phyloP scores from a whole-genome alignment of 37 sponge, comb jelly and placozoan genomes.

The Halichondria panicea region DNA sequence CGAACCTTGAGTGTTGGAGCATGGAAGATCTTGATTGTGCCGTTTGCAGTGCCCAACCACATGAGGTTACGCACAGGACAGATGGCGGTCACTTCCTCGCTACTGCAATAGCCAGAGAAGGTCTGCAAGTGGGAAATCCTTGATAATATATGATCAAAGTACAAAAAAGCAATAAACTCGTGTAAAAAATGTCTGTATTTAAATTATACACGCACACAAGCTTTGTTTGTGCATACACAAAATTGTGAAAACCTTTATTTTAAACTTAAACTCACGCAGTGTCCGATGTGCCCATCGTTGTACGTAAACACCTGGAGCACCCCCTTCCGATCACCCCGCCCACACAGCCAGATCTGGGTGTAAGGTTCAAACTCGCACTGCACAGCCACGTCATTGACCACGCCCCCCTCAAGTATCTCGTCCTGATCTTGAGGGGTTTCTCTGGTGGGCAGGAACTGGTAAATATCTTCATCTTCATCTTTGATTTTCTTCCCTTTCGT shows the following conservation, averaged over 20 bases:
- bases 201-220: too few species aligned
- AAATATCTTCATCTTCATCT: slow-evolving; percentile 4
- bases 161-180: too few species aligned
- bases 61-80: slow-evolving; percentile 53
- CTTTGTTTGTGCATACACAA: not conserved
- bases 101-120: slow-evolving; percentile 48
- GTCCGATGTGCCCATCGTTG: slow-evolving; percentile 43
- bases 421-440: not conserved
- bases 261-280: slow-evolving; percentile 45
- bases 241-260: not conserved
- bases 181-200: too few species aligned
- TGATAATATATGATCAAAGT: too few species aligned
- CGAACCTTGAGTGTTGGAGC: slow-evolving; percentile 41
- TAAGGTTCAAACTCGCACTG: slow-evolving; percentile 27
- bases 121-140: slow-evolving; percentile 9
- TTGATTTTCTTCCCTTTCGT: not conserved
- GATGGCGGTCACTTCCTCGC: slow-evolving; percentile 56
- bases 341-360: slow-evolving; percentile 84
- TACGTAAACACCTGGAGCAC: slow-evolving; percentile 60
- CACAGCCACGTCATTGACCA: not conserved
- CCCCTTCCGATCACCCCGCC: slow-evolving; percentile 72
- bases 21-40: slow-evolving; percentile 46
- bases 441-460: slow-evolving; percentile 21
- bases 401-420: not conserved
- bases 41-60: slow-evolving; percentile 67